Evolutionary conservation across 2,888 invertebrate species (phyloP).

Genomic region (Nematopogon swammerdamellus): DNA sequence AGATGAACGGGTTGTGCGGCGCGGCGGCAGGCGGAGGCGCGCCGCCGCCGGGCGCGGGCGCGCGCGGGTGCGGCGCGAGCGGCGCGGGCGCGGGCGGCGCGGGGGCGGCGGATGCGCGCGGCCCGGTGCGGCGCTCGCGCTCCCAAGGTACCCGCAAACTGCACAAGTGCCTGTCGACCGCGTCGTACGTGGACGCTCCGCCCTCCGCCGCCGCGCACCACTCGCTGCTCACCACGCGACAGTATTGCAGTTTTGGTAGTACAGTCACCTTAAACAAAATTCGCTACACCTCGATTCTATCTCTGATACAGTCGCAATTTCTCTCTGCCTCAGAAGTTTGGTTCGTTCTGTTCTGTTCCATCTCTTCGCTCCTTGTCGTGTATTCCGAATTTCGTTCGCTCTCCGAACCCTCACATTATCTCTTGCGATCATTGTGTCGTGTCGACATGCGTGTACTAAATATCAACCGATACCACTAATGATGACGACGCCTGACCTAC

Average conservation of each 20-base stretch:
- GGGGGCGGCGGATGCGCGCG: conserved; percentile 23
- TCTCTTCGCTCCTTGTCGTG: conserved; percentile 9
- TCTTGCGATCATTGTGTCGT: too few species aligned
- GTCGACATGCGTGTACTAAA: too few species aligned
- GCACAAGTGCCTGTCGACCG: conserved; percentile 88
- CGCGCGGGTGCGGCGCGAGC: too few species aligned
- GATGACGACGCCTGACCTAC: too few species aligned
- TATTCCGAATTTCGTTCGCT: conserved; percentile 8
- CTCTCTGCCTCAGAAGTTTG: conserved; percentile 15
- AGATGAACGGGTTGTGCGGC: conserved; percentile 78
- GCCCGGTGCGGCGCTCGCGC: conserved; percentile 78
- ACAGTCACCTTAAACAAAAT: conserved; percentile 61
- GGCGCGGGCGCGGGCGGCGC: too few species aligned
- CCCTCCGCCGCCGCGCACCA: conserved; percentile 57
- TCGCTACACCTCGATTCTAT: conserved; percentile 17
- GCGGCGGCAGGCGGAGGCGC: conserved; percentile 28
- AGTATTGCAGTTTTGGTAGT: conserved; percentile 96
- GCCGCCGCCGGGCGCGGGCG: conserved; percentile 21
- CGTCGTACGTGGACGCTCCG: conserved; percentile 74
- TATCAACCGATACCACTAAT: too few species aligned
- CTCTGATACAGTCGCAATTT: conserved; percentile 52
- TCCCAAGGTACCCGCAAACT: conserved; percentile 94
- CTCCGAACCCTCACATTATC: conserved; percentile 5
- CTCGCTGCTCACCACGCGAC: conserved; percentile 79
- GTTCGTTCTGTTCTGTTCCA: conserved; percentile 2